Base-by-base conservation (phyloP, 2,888 invertebrate species). In the Lordiphosa andalusiaca region DNA sequence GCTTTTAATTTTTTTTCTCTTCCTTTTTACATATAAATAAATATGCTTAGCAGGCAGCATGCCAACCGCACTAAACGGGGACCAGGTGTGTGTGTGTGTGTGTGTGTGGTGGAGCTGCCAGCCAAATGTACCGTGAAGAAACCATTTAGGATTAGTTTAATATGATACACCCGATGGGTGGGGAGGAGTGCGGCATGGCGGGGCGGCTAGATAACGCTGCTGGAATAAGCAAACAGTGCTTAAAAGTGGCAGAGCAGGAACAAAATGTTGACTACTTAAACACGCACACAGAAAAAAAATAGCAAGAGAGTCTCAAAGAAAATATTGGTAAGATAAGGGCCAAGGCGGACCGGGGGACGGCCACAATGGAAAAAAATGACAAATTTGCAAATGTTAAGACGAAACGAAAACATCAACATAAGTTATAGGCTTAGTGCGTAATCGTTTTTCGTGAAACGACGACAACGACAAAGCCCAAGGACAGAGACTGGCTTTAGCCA, bases 71-170 rank as follows among this genome's bases (percentile, higher is more conserved):
- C 53, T 23, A 44, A 36, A 25, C 33, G 33, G 9, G 21, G 35
- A 44, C 25, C 66, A 67, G 68, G 68, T 66, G 68, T 41, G 39
- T 61, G 35, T 40, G 41, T 36, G 25, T 49, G 19, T 16, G 30
- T 44, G 46, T 52, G 44, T 52, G 39, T 41, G 47, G 48, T 35
- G 41, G 52, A 63, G 51, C 63, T 62, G 67, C 69, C 63, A 60
- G 82, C 84, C 84, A 86, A 86, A 88, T 86, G 85, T 86, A 77
- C 85, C 87, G 86, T 85, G 73, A 87, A 85, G 85, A 84, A 87
- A 82, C 85, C 87, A 86, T 87, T 87, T 88, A 85, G 88, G 88
- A 87, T 87, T 87, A 87, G 85, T 86, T 86, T 86, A 85, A 87
- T 86, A 87, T 86, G 83, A 87, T 84, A 83, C 82, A 77, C 59